Conservation (phyloP, 92 coral and sea anemone species). For the Epizoanthus ramosus region DNA sequence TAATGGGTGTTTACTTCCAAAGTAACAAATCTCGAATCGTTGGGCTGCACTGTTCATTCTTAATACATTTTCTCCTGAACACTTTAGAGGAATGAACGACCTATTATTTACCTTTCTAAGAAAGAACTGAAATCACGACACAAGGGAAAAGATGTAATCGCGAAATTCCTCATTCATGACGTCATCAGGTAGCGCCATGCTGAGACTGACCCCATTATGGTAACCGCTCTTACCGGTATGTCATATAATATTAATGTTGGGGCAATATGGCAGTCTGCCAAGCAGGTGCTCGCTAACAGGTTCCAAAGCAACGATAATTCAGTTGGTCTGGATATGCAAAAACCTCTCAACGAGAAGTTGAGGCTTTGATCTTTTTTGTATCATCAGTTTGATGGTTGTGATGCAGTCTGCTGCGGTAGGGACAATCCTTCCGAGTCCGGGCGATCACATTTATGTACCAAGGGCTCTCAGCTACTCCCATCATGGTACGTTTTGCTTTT, state of each 20-base stretch:
- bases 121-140: too few species aligned
- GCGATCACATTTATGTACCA: conserved; percentile 83
- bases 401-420: conserved; percentile 46
- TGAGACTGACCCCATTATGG: not conserved
- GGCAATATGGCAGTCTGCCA: conserved; percentile 13
- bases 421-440: conserved; percentile 40
- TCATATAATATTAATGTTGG: not conserved
- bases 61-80: too few species aligned
- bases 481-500: conserved; percentile 69
- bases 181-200: not conserved
- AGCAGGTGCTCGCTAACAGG: conserved; percentile 19
- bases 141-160: too few species aligned
- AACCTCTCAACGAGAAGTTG: not conserved
- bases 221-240: not conserved
- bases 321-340: not conserved
- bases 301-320: not conserved
- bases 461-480: conserved; percentile 82
- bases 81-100: too few species aligned
- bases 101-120: too few species aligned
- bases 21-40: too few species aligned
- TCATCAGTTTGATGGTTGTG: conserved; percentile 12
- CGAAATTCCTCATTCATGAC: not conserved
- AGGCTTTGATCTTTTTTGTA: not conserved
- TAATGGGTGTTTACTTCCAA: too few species aligned
- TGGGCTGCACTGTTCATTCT: too few species aligned